phyloP scores from a whole-genome alignment of 2,888 invertebrate species.

The Drosophila testacea region DNA sequence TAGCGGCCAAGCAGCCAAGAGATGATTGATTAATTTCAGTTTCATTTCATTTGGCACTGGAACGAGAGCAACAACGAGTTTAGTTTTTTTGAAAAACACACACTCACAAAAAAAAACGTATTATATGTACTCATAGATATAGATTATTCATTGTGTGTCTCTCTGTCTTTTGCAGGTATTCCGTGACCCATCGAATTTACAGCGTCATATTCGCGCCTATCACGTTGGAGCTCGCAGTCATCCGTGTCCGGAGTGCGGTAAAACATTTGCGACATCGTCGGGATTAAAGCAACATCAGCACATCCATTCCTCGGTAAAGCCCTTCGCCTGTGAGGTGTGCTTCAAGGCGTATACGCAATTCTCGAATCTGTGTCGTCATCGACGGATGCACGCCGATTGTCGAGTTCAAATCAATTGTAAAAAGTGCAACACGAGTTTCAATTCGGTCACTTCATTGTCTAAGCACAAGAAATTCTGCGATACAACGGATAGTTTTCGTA shows the following conservation, averaged over 20 bases:
- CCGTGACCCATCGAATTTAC: conserved; percentile 98
- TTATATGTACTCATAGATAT: conserved; percentile 1
- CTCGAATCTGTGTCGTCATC: conserved; percentile 99
- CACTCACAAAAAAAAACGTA: background rate
- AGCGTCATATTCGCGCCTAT: conserved; percentile 97
- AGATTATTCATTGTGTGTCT: conserved; percentile 59
- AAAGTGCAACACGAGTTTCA: conserved; percentile 97
- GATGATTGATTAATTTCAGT: conserved; percentile 84
- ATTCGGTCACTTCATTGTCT: conserved; percentile 94
- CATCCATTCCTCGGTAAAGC: conserved; percentile 99
- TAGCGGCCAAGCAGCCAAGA: conserved; percentile 54
- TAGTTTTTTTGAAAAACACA: background rate
- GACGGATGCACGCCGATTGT: conserved; percentile 99
- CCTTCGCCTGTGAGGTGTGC: conserved; percentile 98
- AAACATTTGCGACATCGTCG: conserved; percentile 98
- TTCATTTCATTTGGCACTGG: conserved; percentile 75
- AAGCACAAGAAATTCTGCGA: conserved; percentile 99
- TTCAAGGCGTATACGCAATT: conserved; percentile 99
- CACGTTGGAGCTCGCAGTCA: conserved; percentile 98
- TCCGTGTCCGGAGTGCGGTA: conserved; percentile 99
- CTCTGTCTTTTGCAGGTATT: conserved; percentile 90
- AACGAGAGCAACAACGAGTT: conserved; percentile 46
- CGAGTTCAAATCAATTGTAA: conserved; percentile 96
- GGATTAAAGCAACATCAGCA: conserved; percentile 99
- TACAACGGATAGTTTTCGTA: conserved; percentile 86